phyloP scores from a whole-genome alignment of 2,888 invertebrate species.

The Gibbula magus region DNA sequence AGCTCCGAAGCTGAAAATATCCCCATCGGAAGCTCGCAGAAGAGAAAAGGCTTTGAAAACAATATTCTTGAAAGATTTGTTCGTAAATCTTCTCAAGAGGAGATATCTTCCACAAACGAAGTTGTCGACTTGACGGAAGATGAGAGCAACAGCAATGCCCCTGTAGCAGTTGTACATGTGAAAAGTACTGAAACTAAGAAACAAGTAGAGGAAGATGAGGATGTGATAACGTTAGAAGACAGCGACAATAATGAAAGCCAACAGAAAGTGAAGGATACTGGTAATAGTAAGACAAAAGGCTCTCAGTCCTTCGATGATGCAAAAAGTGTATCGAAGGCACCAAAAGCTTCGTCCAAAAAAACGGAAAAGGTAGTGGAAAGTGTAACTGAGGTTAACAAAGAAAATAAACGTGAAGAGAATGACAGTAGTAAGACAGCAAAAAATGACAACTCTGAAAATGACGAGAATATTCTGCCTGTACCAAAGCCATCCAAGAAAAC shows the following conservation, averaged over 20 bases:
- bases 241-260: neutral
- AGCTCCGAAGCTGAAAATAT: slow-evolving; percentile 64
- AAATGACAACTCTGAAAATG: slow-evolving; percentile 6
- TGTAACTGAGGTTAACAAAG: slow-evolving; percentile 9
- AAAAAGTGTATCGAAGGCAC: neutral
- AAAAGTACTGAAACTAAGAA: neutral
- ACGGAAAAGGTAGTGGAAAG: neutral
- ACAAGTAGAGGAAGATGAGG: neutral
- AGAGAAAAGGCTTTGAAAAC: slow-evolving; percentile 36
- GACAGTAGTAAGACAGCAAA: slow-evolving; percentile 1
- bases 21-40: slow-evolving; percentile 5
- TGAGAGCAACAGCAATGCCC: neutral
- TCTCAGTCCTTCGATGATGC: slow-evolving; percentile 18
- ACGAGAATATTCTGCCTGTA: too few species aligned
- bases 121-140: slow-evolving; percentile 54
- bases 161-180: neutral
- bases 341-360: neutral
- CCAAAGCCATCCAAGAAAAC: neutral
- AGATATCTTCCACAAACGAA: slow-evolving; percentile 64
- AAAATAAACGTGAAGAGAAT: slow-evolving; percentile 7
- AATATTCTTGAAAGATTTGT: slow-evolving; percentile 56
- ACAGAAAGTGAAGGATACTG: neutral
- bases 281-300: slow-evolving; percentile 19
- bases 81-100: slow-evolving; percentile 46
- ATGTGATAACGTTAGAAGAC: neutral